phyloP scores from a whole-genome alignment of 2,797 vertebrate species.

The Sebastes kiyomatsui region DNA sequence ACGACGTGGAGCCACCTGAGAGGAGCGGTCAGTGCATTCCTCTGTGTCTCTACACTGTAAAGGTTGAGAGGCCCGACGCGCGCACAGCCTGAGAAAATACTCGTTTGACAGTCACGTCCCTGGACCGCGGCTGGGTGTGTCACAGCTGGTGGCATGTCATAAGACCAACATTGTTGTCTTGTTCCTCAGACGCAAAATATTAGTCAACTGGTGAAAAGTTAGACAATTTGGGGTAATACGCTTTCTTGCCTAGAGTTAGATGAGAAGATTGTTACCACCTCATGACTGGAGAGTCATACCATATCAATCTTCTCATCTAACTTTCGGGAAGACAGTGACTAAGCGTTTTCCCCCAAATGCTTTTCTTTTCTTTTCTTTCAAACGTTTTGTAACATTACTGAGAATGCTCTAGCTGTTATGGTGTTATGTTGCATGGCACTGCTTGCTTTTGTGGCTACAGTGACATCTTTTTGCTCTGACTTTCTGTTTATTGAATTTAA shows the following conservation, averaged over 20 bases:
- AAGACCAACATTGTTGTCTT: background rate
- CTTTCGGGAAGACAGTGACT: background rate
- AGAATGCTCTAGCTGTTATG: background rate
- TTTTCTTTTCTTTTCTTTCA: background rate
- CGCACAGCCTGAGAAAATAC: background rate
- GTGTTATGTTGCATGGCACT: background rate
- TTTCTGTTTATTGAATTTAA: background rate
- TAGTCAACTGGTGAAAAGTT: background rate
- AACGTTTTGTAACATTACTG: background rate
- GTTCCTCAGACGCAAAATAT: background rate
- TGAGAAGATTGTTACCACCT: background rate
- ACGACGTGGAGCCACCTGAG: constrained; percentile 60
- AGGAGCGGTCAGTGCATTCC: constrained; percentile 67
- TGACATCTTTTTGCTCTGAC: background rate
- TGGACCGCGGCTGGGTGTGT: background rate
- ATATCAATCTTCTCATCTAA: background rate
- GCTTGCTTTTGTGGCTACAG: background rate
- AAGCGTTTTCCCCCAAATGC: background rate
- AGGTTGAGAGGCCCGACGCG: constrained; percentile 4
- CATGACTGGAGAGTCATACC: background rate
- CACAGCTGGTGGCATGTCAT: background rate
- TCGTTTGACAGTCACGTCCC: constrained; percentile 15
- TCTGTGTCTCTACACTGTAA: constrained; percentile 18
- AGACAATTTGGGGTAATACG: background rate
- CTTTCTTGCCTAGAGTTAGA: background rate